A percentile compares a stretch with the other conserved stretches of the same genome.
phyloP scores from a whole-genome alignment of 1,140 invertebrate genomes.

The Cardiocondyla obscurior region DNA sequence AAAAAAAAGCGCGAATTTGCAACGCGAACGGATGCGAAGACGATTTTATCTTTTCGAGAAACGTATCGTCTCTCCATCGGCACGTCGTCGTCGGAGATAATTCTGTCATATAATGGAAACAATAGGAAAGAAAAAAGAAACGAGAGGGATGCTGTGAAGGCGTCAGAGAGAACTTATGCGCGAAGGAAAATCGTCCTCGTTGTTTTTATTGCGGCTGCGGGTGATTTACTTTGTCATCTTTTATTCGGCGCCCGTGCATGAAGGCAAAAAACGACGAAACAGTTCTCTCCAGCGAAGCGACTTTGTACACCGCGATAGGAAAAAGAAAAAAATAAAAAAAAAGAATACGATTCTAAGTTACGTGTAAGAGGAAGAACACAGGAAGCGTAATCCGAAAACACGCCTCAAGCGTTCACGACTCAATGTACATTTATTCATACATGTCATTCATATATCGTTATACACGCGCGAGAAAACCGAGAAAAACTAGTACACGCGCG shows the following conservation, averaged over 20 bases:
- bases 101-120: not conserved
- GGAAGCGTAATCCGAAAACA: not conserved
- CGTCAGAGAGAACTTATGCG: not conserved
- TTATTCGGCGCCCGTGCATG: slow-evolving; percentile 26
- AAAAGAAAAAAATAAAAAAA: not conserved
- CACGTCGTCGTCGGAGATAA: not conserved
- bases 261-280: not conserved
- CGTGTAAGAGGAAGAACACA: not conserved
- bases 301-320: not conserved
- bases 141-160: not conserved
- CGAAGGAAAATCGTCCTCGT: not conserved
- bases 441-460: slow-evolving; percentile 20
- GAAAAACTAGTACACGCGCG: slow-evolving; percentile 18
- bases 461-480: slow-evolving; percentile 8
- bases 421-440: slow-evolving; percentile 32
- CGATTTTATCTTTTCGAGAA: not conserved
- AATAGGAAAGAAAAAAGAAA: not conserved
- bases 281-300: not conserved
- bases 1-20: not conserved
- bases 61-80: not conserved
- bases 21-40: not conserved
- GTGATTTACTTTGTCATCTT: slow-evolving; percentile 15
- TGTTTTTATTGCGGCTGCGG: not conserved
- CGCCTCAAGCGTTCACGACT: not conserved
- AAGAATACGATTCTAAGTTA: not conserved